Base-by-base conservation (phyloP, 2,888 invertebrate genomes). In the Girardia tigrina region DNA sequence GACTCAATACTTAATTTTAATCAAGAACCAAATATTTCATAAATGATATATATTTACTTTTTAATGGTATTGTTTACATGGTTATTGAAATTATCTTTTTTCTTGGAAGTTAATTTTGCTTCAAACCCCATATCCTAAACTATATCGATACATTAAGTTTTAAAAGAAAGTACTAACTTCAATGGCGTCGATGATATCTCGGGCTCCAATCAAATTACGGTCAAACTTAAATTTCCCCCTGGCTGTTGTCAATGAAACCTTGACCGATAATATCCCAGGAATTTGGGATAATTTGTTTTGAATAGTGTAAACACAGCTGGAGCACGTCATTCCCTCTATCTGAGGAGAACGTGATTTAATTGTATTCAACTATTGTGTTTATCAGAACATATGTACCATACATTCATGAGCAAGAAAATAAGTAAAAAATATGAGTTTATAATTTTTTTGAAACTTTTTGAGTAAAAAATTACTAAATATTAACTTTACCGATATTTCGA, bases 111-210 rank as follows among this genome's bases (percentile, higher is more conserved):
- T 0, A 92, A 85, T 74, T 87, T 87, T 0, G 93, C 91, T 73
- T 90, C 89, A 84, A 93, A 97, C 20, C 95, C 93, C 77, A 94
- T 85, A 74, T 86, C 87, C 85, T 88, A 78, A 23, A 78, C 80
- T 73, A 72, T 75, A 56, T 76, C n/a, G 78, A 36, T 69, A 77
- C n/a, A n/a, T n/a, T n/a, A n/a, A n/a, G n/a, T n/a, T n/a, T n/a
- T n/a, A n/a, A n/a, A n/a, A n/a, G n/a, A n/a, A n/a, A n/a, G n/a
- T n/a, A n/a, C n/a, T n/a, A n/a, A n/a, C 74, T 28, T 74, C 75
- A 28, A 98, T 90, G 0, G 89, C 87, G 77, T 93, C 91, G 77
- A 94, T 90, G 78, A 98, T 92, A 80, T 90, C 89, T 29, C 97
- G 86, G 0, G 93, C 89, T 0, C 95, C 95, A 0, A 90, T 90